phyloP scores from a whole-genome alignment of 2,888 invertebrate genomes.

The Amiota communis region DNA sequence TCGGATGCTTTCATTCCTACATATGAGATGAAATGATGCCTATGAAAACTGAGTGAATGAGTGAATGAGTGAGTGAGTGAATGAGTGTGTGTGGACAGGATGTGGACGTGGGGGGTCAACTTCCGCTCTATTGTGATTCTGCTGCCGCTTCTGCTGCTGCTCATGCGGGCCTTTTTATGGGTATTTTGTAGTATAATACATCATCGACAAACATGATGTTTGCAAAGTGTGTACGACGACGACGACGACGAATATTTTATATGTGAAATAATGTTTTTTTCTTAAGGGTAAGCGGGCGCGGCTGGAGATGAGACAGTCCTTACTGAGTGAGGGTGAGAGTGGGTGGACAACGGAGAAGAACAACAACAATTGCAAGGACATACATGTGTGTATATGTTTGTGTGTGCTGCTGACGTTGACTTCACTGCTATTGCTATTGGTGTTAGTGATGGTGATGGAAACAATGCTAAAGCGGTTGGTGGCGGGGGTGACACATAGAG shows the following conservation, averaged over 20 bases:
- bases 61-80: slow-evolving; percentile 12
- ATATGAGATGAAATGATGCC: slow-evolving; percentile 35
- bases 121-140: slow-evolving; percentile 18
- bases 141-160: slow-evolving; percentile 27
- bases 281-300: slow-evolving; percentile 33
- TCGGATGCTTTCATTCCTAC: slow-evolving; percentile 62
- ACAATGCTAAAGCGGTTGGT: slow-evolving; percentile 1
- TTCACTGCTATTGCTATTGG: slow-evolving; percentile 67
- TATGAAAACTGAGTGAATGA: slow-evolving; percentile 34
- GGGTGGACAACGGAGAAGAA: slow-evolving; percentile 39
- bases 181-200: slow-evolving; percentile 68
- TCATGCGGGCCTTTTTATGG: slow-evolving; percentile 70
- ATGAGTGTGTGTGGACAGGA: slow-evolving; percentile 26
- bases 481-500: background rate
- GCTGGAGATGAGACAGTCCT: background rate
- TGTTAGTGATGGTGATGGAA: slow-evolving; percentile 57
- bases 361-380: slow-evolving; percentile 70
- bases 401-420: slow-evolving; percentile 19
- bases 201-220: slow-evolving; percentile 70
- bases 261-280: slow-evolving; percentile 67
- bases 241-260: slow-evolving; percentile 56
- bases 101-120: slow-evolving; percentile 23
- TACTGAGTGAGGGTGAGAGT: slow-evolving; percentile 3
- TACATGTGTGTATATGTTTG: slow-evolving; percentile 45
- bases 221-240: slow-evolving; percentile 65